A percentile compares a stretch with the other conserved stretches of the same genome.
These are phyloP conservation scores for Zosterops pallidus DNA, from an alignment of 2,113 vertebrate genomes.

Conservation along the genomic window DNA sequence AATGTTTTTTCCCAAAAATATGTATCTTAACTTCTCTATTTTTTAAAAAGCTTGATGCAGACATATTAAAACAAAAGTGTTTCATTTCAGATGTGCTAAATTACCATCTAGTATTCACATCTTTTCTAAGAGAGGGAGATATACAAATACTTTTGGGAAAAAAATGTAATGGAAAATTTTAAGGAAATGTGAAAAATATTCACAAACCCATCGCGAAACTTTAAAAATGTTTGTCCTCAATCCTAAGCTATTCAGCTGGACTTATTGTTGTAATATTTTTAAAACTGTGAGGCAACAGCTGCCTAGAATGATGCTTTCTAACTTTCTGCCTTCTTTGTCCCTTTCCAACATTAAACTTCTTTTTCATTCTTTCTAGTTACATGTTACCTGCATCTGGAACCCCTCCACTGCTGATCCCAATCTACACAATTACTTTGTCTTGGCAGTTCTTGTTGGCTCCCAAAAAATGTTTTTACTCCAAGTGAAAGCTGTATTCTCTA, in stretches of 20 bases:
- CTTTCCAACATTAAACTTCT: not conserved
- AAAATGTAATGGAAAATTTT: not conserved
- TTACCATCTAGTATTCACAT: not conserved
- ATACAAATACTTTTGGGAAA: not conserved
- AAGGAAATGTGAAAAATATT: not conserved
- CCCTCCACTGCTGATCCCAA: not conserved
- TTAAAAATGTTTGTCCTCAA: not conserved
- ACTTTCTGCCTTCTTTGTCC: not conserved
- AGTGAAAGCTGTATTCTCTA: not conserved
- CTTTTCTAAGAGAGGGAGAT: not conserved
- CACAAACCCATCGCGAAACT: not conserved
- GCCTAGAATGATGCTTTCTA: not conserved
- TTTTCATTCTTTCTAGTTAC: constrained; percentile 6
- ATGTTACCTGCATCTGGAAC: not conserved
- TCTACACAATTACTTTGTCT: constrained; percentile 41
- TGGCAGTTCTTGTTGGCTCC: constrained; percentile 38
- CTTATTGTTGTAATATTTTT: not conserved
- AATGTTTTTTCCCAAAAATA: not conserved
- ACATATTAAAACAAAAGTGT: not conserved
- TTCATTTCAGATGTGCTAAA: not conserved
- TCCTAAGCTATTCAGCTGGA: accelerated
- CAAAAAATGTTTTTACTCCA: not conserved
- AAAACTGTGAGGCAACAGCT: not conserved
- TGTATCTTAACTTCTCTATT: not conserved
- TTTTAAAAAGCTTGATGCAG: not conserved